Evolutionary conservation across 2,113 vertebrate species (phyloP).

Genomic region (Salvelinus sp.): DNA sequence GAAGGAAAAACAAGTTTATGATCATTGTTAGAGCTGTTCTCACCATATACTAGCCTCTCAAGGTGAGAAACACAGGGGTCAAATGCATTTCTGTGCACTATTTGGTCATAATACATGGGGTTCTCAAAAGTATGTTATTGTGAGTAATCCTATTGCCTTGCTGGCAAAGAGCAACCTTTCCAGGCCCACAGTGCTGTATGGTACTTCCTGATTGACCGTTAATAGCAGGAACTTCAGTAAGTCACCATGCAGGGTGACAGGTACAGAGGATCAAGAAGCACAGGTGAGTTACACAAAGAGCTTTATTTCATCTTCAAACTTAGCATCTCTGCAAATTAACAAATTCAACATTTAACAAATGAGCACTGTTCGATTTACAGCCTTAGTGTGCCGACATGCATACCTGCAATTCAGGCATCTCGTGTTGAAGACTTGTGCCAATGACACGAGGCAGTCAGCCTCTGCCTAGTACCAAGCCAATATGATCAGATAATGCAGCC

Average conservation of each 20-base stretch:
- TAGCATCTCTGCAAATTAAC: slow-evolving; percentile 65
- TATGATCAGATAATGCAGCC: slow-evolving; percentile 33
- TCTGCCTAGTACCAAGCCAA: slow-evolving; percentile 37
- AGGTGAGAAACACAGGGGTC: too few species aligned
- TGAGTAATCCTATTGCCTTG: too few species aligned
- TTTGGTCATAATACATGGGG: too few species aligned
- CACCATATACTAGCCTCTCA: too few species aligned
- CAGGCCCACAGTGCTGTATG: neutral
- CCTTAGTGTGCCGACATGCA: slow-evolving; percentile 48
- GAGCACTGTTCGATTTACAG: slow-evolving; percentile 66
- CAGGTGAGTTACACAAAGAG: slow-evolving; percentile 62
- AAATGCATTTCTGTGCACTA: too few species aligned
- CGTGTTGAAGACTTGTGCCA: slow-evolving; percentile 35
- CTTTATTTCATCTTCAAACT: slow-evolving; percentile 60
- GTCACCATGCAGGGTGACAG: neutral
- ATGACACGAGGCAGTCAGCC: slow-evolving; percentile 51
- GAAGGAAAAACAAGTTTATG: too few species aligned
- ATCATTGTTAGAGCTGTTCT: too few species aligned
- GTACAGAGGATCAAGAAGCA: slow-evolving; percentile 39
- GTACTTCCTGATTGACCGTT: neutral
- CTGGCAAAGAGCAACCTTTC: too few species aligned
- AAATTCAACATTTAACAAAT: slow-evolving; percentile 61
- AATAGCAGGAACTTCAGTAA: neutral
- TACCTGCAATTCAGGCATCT: slow-evolving; percentile 26
- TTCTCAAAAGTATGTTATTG: too few species aligned